These are phyloP conservation scores for Galemys pyrenaicus DNA, from an alignment of 2,113 vertebrate genomes.

Conservation along the genomic window DNA sequence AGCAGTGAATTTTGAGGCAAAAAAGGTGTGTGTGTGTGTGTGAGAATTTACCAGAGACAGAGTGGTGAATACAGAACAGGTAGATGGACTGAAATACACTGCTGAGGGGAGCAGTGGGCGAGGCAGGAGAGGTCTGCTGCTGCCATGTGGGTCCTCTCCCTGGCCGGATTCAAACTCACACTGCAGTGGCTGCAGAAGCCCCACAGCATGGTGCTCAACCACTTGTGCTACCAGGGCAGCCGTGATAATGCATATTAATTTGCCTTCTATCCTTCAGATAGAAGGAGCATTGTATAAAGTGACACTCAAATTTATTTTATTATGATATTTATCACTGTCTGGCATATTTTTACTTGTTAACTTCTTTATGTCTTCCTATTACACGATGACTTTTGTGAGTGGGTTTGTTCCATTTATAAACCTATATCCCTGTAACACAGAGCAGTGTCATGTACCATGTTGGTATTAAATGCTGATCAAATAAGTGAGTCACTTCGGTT, in stretches of 20 bases:
- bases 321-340: not conserved
- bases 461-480: not conserved
- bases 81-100: no score
- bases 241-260: no score
- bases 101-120: no score
- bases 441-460: not conserved
- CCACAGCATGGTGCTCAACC: no score
- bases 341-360: not conserved
- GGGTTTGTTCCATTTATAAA: not conserved
- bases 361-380: not conserved
- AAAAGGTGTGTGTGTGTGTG: no score
- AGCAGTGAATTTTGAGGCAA: constrained; percentile 57
- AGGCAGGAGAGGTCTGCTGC: no score
- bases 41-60: no score
- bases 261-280: not conserved
- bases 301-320: not conserved
- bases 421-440: not conserved
- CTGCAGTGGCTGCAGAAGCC: no score
- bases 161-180: no score
- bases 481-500: not conserved
- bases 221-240: no score
- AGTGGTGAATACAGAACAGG: no score
- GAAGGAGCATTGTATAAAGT: not conserved
- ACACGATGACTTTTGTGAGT: not conserved
- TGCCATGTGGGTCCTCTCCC: no score